A percentile compares a stretch with the other conserved stretches of the same genome.
phyloP scores from a whole-genome alignment of 1,140 invertebrate genomes.

The Potamilus streckersoni region DNA sequence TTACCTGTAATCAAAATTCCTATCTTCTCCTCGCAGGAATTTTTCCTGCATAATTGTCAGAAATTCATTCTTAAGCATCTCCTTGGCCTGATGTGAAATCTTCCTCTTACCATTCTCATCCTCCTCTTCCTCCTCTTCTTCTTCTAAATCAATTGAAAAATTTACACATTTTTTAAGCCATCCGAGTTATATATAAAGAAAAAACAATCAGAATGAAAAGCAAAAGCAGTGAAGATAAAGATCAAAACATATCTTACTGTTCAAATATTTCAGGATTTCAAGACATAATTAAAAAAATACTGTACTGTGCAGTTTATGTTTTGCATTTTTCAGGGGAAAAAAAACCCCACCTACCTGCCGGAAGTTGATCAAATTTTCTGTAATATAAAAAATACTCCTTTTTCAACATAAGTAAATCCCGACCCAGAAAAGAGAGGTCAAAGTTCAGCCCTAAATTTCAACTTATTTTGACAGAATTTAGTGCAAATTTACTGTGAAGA shows the following conservation, averaged over 20 bases:
- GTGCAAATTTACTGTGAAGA: too few species aligned
- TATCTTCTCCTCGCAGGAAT: conserved; percentile 88
- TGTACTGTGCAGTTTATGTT: neutral
- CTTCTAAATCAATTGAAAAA: neutral
- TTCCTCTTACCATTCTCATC: conserved; percentile 35
- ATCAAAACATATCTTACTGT: too few species aligned
- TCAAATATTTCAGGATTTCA: conserved; percentile 12
- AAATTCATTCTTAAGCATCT: conserved; percentile 85
- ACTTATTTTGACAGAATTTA: too few species aligned
- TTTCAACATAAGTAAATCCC: too few species aligned
- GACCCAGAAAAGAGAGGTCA: too few species aligned
- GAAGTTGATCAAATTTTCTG: too few species aligned
- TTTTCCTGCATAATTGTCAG: conserved; percentile 87
- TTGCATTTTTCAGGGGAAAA: conserved; percentile 8
- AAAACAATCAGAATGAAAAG: too few species aligned
- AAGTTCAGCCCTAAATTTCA: too few species aligned
- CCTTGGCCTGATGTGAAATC: conserved; percentile 62
- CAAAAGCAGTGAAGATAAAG: too few species aligned
- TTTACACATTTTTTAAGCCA: neutral
- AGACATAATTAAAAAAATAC: conserved; percentile 1
- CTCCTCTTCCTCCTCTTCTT: conserved; percentile 28
- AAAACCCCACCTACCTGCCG: neutral
- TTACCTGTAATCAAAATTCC: conserved; percentile 83
- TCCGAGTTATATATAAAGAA: neutral
- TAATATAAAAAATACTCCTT: too few species aligned